phyloP scores from a whole-genome alignment of 2,888 invertebrate species.

The Cremastobaeus sp. region DNA sequence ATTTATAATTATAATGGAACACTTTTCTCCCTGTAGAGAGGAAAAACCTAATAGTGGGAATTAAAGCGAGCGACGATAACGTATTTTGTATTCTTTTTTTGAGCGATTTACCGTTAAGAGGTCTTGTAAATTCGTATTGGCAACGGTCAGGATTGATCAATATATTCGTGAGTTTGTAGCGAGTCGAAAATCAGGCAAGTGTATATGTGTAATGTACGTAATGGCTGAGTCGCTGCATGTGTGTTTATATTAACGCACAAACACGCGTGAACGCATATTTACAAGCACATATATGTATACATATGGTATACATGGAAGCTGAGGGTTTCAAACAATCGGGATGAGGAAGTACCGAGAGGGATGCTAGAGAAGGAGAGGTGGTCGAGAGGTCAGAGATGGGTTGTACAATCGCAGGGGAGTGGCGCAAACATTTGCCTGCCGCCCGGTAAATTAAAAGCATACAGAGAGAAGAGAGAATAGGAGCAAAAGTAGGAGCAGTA shows the following conservation, averaged over 20 bases:
- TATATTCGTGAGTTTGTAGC: conserved; percentile 47
- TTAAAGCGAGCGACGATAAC: conserved; percentile 21
- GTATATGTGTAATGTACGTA: conserved; percentile 37
- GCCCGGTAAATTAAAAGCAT: conserved; percentile 79
- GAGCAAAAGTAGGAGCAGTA: conserved; percentile 67
- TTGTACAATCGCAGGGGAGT: conserved; percentile 76
- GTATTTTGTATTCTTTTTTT: conserved; percentile 36
- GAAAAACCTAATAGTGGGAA: conserved; percentile 21
- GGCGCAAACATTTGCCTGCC: conserved; percentile 79
- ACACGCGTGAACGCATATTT: conserved; percentile 21
- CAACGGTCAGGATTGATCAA: conserved; percentile 50
- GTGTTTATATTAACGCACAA: conserved; percentile 15
- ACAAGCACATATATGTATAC: conserved; percentile 37
- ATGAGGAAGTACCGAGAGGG: conserved; percentile 55
- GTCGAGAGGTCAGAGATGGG: conserved; percentile 69
- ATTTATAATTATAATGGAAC: too few relatives aligned
- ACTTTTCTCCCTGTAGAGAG: too few relatives aligned
- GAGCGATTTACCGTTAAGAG: conserved; percentile 39
- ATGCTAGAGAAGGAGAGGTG: conserved; percentile 63
- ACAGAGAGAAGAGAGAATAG: conserved; percentile 74
- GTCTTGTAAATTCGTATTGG: conserved; percentile 34
- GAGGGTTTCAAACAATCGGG: conserved; percentile 57
- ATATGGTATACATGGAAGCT: conserved; percentile 42
- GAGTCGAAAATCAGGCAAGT: conserved; percentile 34
- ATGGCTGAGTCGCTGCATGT: neutral